phyloP scores from a whole-genome alignment of 2,888 invertebrate genomes.

The Hemaris fuciformis region DNA sequence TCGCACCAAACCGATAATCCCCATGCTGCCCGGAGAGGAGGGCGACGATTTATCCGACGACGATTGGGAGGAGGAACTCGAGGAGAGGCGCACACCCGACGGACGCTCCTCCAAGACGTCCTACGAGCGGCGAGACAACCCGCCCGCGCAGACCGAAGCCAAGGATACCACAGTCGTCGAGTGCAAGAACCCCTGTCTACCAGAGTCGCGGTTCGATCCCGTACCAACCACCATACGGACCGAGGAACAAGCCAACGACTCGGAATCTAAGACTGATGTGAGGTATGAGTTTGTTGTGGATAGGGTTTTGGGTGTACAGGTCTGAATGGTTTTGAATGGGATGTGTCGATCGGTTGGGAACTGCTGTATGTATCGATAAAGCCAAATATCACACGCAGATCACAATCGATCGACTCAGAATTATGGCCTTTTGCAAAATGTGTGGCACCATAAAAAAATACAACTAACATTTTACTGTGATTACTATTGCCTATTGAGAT shows the following conservation, averaged over 20 bases:
- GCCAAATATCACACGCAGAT: too few species aligned
- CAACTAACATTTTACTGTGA: slow-evolving; percentile 67
- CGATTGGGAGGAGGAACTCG: slow-evolving; percentile 73
- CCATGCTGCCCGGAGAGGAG: slow-evolving; percentile 87
- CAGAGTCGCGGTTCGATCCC: slow-evolving; percentile 36
- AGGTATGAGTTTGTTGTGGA: slow-evolving; percentile 92
- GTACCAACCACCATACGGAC: not conserved
- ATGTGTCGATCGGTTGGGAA: slow-evolving; percentile 14
- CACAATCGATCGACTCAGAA: slow-evolving; percentile 13
- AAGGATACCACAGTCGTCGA: slow-evolving; percentile 48
- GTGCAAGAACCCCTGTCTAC: slow-evolving; percentile 64
- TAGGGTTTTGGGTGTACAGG: slow-evolving; percentile 91
- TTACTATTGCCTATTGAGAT: slow-evolving; percentile 75
- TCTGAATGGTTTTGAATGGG: slow-evolving; percentile 72
- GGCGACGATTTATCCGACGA: slow-evolving; percentile 66
- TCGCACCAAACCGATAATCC: slow-evolving; percentile 88
- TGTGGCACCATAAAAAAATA: slow-evolving; percentile 59
- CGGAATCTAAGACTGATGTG: slow-evolving; percentile 77
- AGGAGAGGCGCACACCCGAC: slow-evolving; percentile 71
- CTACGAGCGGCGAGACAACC: slow-evolving; percentile 59
- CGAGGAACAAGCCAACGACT: slow-evolving; percentile 33
- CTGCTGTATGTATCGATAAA: not conserved
- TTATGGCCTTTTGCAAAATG: slow-evolving; percentile 48
- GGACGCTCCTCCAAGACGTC: slow-evolving; percentile 74
- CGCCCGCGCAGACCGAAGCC: slow-evolving; percentile 11